These are phyloP conservation scores for Xenotilapia longispinis DNA, from an alignment of 2,113 vertebrate genomes.

Conservation along the genomic window DNA sequence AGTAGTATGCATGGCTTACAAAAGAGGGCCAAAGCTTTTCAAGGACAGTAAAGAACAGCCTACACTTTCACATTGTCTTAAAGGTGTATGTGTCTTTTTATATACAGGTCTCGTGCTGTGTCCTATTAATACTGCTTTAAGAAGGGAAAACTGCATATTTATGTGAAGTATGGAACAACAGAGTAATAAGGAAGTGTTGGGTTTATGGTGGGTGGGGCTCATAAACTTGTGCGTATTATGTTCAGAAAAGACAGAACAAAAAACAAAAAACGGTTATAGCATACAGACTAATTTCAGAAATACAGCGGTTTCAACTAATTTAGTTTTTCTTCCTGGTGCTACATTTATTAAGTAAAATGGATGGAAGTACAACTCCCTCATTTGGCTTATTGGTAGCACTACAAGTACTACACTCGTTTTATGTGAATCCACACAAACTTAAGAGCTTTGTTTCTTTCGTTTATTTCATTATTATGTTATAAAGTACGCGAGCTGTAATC, in stretches of 20 bases:
- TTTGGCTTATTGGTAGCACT: background rate
- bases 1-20: background rate
- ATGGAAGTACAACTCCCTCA: background rate
- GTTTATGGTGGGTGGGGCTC: background rate
- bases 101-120: background rate
- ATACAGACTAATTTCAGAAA: background rate
- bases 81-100: background rate
- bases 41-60: background rate
- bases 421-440: background rate
- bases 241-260: background rate
- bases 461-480: background rate
- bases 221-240: background rate
- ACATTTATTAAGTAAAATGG: background rate
- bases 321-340: background rate
- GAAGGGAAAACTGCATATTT: background rate
- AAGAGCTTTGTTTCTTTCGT: background rate
- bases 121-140: background rate
- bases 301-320: background rate
- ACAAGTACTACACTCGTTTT: background rate
- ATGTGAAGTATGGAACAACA: background rate
- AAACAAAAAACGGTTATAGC: background rate
- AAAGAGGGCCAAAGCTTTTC: background rate
- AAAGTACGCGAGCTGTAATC: fast-evolving
- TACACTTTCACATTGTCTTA: background rate
- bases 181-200: background rate